Conservation (phyloP, 1,140 invertebrate genomes). For the Homalodisca vitripennis region DNA sequence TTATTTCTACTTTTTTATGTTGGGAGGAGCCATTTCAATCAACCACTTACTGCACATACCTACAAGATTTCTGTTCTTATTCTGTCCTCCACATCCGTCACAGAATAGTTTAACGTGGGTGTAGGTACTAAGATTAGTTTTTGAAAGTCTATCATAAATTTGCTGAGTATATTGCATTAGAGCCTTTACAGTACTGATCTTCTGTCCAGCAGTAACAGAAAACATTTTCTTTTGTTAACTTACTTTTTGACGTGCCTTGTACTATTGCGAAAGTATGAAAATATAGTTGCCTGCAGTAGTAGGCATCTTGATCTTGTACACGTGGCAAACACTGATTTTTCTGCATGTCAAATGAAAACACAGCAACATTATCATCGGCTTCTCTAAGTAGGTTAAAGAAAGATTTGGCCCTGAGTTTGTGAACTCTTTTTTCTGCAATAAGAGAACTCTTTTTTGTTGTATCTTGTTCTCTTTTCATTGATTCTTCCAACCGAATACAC, state of each 20-base stretch:
- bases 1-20: too few relatives aligned
- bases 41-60: too few relatives aligned
- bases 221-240: not conserved
- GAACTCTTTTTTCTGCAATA: not conserved
- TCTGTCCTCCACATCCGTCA: too few relatives aligned
- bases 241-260: not conserved
- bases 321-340: not conserved
- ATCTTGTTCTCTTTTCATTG: not conserved
- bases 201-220: not conserved
- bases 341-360: not conserved
- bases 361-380: not conserved
- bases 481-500: too few relatives aligned
- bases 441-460: not conserved
- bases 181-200: conserved; percentile 11
- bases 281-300: not conserved
- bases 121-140: too few relatives aligned
- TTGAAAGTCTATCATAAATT: too few relatives aligned
- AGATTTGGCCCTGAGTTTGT: not conserved
- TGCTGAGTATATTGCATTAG: too few relatives aligned
- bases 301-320: not conserved
- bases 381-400: not conserved
- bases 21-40: too few relatives aligned
- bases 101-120: too few relatives aligned
- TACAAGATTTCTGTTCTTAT: too few relatives aligned
- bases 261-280: not conserved